phyloP scores from a whole-genome alignment of 2,888 invertebrate species.

The Emesis castigata region DNA sequence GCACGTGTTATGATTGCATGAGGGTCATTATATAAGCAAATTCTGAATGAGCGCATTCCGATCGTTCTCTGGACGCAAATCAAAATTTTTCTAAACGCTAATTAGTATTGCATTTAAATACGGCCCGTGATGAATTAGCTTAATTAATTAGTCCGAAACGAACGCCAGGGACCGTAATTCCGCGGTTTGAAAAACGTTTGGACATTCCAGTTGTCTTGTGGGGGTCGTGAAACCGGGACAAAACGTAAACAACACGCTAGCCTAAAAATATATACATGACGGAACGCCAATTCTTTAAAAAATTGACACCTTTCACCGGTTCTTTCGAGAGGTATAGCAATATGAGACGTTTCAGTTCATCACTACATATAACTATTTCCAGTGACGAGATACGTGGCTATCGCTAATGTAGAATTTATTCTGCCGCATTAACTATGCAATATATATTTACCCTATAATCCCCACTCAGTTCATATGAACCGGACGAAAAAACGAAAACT shows the following conservation, averaged over 20 bases:
- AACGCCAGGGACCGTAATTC: constrained; percentile 38
- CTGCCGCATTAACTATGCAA: too few species aligned
- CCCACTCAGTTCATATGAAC: too few species aligned
- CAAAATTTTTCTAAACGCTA: constrained; percentile 57
- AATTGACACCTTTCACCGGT: too few species aligned
- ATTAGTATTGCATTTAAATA: constrained; percentile 31
- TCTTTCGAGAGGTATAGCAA: too few species aligned
- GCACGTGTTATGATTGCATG: neutral
- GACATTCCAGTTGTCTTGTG: neutral
- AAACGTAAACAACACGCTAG: neutral
- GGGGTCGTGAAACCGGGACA: neutral
- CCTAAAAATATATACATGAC: too few species aligned
- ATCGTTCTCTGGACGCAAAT: constrained; percentile 53
- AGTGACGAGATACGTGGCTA: too few species aligned
- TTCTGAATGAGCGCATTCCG: constrained; percentile 23
- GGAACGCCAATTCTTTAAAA: too few species aligned
- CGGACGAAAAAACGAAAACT: too few species aligned
- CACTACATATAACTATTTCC: too few species aligned
- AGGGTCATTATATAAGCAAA: neutral
- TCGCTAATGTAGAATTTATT: too few species aligned
- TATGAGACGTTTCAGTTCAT: too few species aligned
- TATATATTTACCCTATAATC: too few species aligned
- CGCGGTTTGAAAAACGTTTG: neutral
- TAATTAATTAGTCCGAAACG: constrained; percentile 57
- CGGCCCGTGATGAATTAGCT: constrained; percentile 52